Percentiles rank a stretch among this genome's conserved stretches.
These are phyloP conservation scores for Entosphenus tridentatus DNA, from an alignment of 2,113 vertebrate genomes.

Conservation along the genomic window DNA sequence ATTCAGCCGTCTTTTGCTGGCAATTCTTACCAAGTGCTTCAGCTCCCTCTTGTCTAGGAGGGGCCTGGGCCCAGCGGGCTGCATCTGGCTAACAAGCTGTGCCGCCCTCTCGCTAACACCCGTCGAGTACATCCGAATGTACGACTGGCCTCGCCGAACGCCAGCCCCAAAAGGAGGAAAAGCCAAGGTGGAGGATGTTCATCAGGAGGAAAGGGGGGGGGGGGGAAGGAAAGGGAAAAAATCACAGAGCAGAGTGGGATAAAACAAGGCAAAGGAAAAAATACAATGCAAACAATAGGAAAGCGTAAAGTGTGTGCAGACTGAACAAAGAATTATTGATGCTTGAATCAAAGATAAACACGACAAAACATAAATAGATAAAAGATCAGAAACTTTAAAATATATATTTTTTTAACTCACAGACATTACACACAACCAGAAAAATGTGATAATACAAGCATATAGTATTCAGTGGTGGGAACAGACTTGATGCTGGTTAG, in stretches of 20 bases:
- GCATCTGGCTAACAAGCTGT: slow-evolving; percentile 89
- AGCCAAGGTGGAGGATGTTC: slow-evolving; percentile 7
- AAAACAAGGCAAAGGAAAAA: slow-evolving; percentile 7
- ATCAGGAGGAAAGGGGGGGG: slow-evolving; percentile 2
- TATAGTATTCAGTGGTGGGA: too few species aligned
- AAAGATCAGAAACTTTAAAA: too few species aligned
- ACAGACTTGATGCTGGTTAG: too few species aligned
- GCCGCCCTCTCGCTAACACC: slow-evolving; percentile 85
- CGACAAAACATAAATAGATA: neutral
- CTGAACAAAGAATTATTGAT: neutral
- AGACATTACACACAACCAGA: too few species aligned
- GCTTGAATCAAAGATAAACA: neutral
- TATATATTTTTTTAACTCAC: too few species aligned
- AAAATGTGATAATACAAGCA: too few species aligned
- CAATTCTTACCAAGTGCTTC: slow-evolving; percentile 13
- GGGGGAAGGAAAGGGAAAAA: neutral
- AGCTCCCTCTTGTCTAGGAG: slow-evolving; percentile 66
- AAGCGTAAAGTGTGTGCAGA: neutral
- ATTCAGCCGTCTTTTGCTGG: neutral
- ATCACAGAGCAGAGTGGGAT: neutral
- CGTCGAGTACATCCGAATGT: slow-evolving; percentile 84
- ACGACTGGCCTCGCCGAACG: slow-evolving; percentile 38
- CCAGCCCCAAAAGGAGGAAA: slow-evolving; percentile 8
- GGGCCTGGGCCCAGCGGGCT: slow-evolving; percentile 52
- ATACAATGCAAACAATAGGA: too few species aligned